Base-by-base conservation (phyloP, 2,797 vertebrate genomes). In the Orestias chungarensis region DNA sequence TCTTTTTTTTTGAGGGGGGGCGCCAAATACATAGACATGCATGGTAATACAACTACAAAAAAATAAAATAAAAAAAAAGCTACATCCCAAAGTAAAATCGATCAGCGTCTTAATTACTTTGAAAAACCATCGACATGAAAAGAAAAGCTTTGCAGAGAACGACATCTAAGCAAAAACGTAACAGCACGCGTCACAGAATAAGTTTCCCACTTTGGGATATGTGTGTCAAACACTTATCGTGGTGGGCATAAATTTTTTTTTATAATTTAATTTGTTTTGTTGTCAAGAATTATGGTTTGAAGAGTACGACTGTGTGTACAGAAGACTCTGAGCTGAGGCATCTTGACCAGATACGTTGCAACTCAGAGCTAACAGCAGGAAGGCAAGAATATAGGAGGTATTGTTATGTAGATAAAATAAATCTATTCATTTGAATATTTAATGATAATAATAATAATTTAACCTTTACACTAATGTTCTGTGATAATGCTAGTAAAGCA, bases 21-120 rank as follows among this genome's bases (percentile, higher is more conserved):
- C 88, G 90, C 88, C 76, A 78, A 83, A n/a, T 66, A 76, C 38
- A 68, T 91, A 92, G 93, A 93, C 94, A 95, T 95, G 94, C 94
- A 90, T 82, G 88, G 80, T 83, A 88, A 75, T 89, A 88, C 71
- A 77, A 81, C 79, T 87, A 81, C n/a, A n/a, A n/a, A n/a, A n/a
- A n/a, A n/a, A n/a, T n/a, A n/a, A n/a, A n/a, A n/a, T n/a, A n/a
- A n/a, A 85, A 89, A 85, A 42, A 54, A 54, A 86, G 88, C 90
- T 91, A 94, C 93, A 93, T 94, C 94, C 91, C 90, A 87, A 93
- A 89, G 67, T 83, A 86, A 92, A 89, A 75, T 84, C 72, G 79
- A 91, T 88, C 70, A 62, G 17, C 74, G 68, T 79, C 59, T 79
- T 71, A 72, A 90, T 88, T 90, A 89, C 88, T 91, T 88, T 81